Evolutionary conservation across 1,140 invertebrate genomes (phyloP).

Genomic region (Drepana arcuata): DNA sequence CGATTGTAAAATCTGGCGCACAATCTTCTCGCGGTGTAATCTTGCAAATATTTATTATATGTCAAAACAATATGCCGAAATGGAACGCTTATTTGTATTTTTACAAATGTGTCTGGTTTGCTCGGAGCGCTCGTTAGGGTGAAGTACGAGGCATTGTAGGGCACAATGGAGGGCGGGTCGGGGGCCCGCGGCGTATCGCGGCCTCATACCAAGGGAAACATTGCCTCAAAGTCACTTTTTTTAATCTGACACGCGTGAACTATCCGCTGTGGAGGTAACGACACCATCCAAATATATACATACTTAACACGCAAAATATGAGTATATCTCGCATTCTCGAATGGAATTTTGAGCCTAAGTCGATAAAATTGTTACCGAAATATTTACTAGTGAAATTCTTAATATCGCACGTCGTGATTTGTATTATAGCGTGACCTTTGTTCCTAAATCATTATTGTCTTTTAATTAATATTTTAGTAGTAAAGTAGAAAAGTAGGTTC

Average conservation of each 20-base stretch:
- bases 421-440: too few relatives aligned
- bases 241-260: slow-evolving; percentile 36
- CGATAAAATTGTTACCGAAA: too few relatives aligned
- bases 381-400: too few relatives aligned
- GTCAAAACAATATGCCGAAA: slow-evolving; percentile 71
- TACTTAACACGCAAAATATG: too few relatives aligned
- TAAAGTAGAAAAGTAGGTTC: too few relatives aligned
- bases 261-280: slow-evolving; percentile 1
- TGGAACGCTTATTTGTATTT: slow-evolving; percentile 64
- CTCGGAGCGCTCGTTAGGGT: slow-evolving; percentile 65
- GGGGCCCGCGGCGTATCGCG: slow-evolving; percentile 45
- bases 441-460: too few relatives aligned
- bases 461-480: too few relatives aligned
- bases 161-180: slow-evolving; percentile 53
- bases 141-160: slow-evolving; percentile 65
- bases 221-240: slow-evolving; percentile 23
- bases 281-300: neutral
- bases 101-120: slow-evolving; percentile 67
- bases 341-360: too few relatives aligned
- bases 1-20: slow-evolving; percentile 46
- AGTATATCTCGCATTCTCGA: too few relatives aligned
- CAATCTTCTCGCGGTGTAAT: slow-evolving; percentile 58
- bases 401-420: too few relatives aligned
- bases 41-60: slow-evolving; percentile 71
- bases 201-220: slow-evolving; percentile 31